phyloP scores from a whole-genome alignment of 1,140 invertebrate species.

The Megathymus violae region DNA sequence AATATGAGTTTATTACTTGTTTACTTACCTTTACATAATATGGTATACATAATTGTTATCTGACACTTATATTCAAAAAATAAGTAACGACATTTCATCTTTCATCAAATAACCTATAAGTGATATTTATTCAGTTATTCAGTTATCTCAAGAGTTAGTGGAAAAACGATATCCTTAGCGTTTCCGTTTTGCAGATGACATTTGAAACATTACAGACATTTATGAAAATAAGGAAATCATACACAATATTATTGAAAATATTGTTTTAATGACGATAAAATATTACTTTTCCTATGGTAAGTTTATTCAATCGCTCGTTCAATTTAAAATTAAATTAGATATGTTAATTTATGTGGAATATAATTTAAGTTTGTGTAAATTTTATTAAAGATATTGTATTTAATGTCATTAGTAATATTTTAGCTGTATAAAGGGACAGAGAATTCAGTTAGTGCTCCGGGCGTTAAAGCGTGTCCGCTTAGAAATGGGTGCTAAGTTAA shows the following conservation, averaged over 20 bases:
- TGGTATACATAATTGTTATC: neutral
- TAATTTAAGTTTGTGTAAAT: neutral
- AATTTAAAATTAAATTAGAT: too few relatives aligned
- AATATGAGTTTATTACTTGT: too few relatives aligned
- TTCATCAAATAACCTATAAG: neutral
- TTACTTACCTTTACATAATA: neutral
- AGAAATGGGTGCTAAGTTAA: constrained; percentile 64
- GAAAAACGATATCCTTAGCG: neutral
- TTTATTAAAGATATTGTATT: constrained; percentile 37
- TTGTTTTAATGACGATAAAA: too few relatives aligned
- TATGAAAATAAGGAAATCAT: neutral
- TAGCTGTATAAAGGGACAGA: constrained; percentile 11
- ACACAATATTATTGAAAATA: too few relatives aligned
- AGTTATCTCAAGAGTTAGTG: too few relatives aligned
- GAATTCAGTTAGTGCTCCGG: constrained; percentile 41
- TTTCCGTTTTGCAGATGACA: neutral
- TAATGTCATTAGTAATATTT: constrained; percentile 36
- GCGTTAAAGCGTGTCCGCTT: constrained; percentile 61
- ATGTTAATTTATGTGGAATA: neutral
- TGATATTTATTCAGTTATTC: neutral
- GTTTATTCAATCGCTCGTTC: too few relatives aligned
- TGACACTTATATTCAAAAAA: neutral
- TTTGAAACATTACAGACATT: neutral
- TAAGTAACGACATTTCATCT: neutral
- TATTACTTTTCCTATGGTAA: too few relatives aligned